A percentile compares a stretch with the other conserved stretches of the same genome.
phyloP scores from a whole-genome alignment of 1,140 invertebrate genomes.

The Aphidius gifuensis region DNA sequence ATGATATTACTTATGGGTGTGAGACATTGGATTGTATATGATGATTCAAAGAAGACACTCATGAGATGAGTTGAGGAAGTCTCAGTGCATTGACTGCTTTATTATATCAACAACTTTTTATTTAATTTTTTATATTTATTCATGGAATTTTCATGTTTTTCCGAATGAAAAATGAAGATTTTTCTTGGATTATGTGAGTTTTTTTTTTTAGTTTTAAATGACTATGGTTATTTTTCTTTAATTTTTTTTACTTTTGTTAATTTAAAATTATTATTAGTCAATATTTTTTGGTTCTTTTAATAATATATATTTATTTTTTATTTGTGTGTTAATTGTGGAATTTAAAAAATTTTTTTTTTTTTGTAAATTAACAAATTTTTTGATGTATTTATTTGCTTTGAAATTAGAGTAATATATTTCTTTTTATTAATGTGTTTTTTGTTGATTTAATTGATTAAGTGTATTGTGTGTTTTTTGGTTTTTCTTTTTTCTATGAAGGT shows the following conservation, averaged over 20 bases:
- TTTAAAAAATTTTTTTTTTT: background rate
- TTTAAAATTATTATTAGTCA: conserved; percentile 22
- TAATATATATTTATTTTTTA: conserved; percentile 29
- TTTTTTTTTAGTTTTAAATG: conserved; percentile 42
- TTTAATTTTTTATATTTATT: conserved; percentile 38
- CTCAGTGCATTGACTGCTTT: conserved; percentile 45
- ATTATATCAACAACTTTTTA: conserved; percentile 21
- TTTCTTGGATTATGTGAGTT: conserved; percentile 37
- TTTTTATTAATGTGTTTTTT: background rate
- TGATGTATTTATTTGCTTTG: too few relatives aligned
- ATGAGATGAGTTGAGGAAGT: conserved; percentile 27
- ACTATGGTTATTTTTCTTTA: conserved; percentile 27
- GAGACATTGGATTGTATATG: conserved; percentile 29
- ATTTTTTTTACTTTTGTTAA: conserved; percentile 3
- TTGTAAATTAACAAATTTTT: too few relatives aligned
- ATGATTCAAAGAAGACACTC: conserved; percentile 29
- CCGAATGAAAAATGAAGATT: too few relatives aligned
- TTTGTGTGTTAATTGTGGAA: conserved; percentile 16
- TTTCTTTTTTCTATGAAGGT: conserved; percentile 2
- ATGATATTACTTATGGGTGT: conserved; percentile 30
- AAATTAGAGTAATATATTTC: too few relatives aligned
- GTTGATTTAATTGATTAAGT: background rate
- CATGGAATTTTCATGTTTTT: background rate
- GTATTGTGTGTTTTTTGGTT: conserved; percentile 7
- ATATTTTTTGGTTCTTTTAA: conserved; percentile 19